Base-by-base conservation (phyloP, 2,888 invertebrate genomes). In the Drosophila monieri region DNA sequence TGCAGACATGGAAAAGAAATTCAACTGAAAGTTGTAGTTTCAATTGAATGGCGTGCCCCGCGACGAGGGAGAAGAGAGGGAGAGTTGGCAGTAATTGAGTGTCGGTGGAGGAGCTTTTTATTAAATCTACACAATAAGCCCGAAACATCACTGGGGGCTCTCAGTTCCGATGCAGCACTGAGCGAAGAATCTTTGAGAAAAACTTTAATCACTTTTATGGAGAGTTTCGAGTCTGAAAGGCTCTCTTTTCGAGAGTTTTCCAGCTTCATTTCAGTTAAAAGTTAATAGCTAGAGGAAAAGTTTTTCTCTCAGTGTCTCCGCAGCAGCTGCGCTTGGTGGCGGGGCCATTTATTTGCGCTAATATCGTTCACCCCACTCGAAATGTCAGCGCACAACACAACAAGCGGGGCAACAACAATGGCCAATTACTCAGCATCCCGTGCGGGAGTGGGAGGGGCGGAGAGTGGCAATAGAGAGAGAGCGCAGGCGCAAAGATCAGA, bases 321-420 rank as follows among this genome's bases (percentile, higher is more conserved):
- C 15, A n/a, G 30, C 83, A 81, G 80, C 71, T 86, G 88, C 88
- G 78, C 71, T 84, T 80, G 80, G 69, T 78, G 72, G 70, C 58
- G 67, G 83, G 79, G 73, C 59, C 79, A 85, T 67, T 84, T 87
- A 84, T 88, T 84, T 86, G 81, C 85, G 73, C 88, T 84, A 84
- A 89, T 88, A 85, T 88, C 83, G 77, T 85, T 85, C 84, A 88
- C 84, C 84, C 84, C 84, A 85, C 89, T 85, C 81, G 68, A 85
- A 88, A 88, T 88, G 89, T 87, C 84, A 88, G 88, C 75, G 73
- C 57, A 53, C 64, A 54, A 68, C 4, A 73, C 61, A 49, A 76
- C 58, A 64, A 21, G 21, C 21, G 10, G 53, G 59, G 60, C 48
- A 68, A 35, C 68, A 69, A 60, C 65, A 52, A 65, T 62, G 62